A percentile compares a stretch with the other conserved stretches of the same genome.
Conservation (phyloP, 64 coral and sea anemone species). For the Orbicella faveolata region DNA sequence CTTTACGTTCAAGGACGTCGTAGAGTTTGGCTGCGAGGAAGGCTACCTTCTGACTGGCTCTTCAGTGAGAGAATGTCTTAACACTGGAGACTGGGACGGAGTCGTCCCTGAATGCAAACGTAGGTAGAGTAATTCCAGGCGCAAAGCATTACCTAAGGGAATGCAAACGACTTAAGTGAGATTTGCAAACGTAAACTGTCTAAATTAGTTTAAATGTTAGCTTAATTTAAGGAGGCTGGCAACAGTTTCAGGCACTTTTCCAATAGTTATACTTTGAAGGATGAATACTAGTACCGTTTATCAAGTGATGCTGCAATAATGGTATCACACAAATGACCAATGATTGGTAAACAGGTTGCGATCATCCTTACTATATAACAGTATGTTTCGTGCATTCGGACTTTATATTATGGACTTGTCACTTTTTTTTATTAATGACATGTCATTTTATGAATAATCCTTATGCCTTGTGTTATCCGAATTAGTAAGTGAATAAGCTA, state of each 20-base stretch:
- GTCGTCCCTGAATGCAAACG: slow-evolving; percentile 70
- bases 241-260: not conserved
- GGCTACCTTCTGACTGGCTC: slow-evolving; percentile 78
- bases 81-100: slow-evolving; percentile 69
- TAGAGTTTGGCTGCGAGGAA: slow-evolving; percentile 69
- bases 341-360: too few species aligned
- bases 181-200: too few species aligned
- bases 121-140: slow-evolving; percentile 21
- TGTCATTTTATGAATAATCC: not conserved
- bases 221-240: not conserved
- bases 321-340: too few species aligned
- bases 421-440: not conserved
- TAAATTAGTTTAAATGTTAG: too few species aligned
- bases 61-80: slow-evolving; percentile 67
- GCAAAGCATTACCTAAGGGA: not conserved
- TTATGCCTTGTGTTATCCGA: too few species aligned
- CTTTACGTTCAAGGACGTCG: slow-evolving; percentile 80
- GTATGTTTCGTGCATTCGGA: not conserved
- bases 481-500: too few species aligned
- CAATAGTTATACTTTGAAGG: too few species aligned
- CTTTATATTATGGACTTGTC: not conserved
- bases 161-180: not conserved
- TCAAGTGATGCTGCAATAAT: too few species aligned
- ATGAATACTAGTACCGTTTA: not conserved
- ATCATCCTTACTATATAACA: too few species aligned